A percentile compares a stretch with the other conserved stretches of the same genome.
phyloP scores from a whole-genome alignment of 2,888 invertebrate genomes.

The Eupithecia inturbata region DNA sequence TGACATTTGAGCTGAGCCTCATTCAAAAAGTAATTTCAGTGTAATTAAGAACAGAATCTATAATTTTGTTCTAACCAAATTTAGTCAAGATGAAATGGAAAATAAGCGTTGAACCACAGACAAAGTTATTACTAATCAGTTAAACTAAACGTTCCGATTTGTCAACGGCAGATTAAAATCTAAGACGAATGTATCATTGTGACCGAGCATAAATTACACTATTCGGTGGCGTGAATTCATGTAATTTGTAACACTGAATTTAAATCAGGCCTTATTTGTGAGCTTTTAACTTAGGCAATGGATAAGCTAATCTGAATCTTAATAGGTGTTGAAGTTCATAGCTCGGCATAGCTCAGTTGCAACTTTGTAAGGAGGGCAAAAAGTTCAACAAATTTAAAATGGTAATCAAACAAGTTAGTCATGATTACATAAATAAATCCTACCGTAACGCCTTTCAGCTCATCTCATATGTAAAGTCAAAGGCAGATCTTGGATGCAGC shows the following conservation, averaged over 20 bases:
- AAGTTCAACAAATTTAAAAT: constrained; percentile 12
- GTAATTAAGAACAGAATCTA: neutral
- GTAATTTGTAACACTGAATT: constrained; percentile 52
- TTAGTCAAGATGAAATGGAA: neutral
- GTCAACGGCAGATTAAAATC: constrained; percentile 73
- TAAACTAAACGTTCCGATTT: constrained; percentile 62
- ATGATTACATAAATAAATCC: neutral
- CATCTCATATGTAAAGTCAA: neutral
- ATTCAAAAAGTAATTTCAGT: neutral
- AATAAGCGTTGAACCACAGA: constrained; percentile 14
- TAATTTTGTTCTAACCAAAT: neutral
- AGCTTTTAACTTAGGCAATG: constrained; percentile 24
- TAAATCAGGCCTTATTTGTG: constrained; percentile 42
- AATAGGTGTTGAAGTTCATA: constrained; percentile 29
- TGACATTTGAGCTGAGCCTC: neutral
- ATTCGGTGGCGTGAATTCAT: constrained; percentile 54
- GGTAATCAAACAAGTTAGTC: constrained; percentile 14
- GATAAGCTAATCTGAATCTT: constrained; percentile 36
- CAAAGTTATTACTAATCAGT: constrained; percentile 46
- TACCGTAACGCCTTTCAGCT: neutral
- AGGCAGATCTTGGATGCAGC: neutral
- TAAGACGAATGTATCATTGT: constrained; percentile 70
- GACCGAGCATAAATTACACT: constrained; percentile 55
- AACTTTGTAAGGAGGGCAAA: constrained; percentile 11
- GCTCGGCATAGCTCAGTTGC: constrained; percentile 5